These are phyloP conservation scores for Aplocera efformata DNA, from an alignment of 2,888 invertebrate species.

Conservation along the genomic window DNA sequence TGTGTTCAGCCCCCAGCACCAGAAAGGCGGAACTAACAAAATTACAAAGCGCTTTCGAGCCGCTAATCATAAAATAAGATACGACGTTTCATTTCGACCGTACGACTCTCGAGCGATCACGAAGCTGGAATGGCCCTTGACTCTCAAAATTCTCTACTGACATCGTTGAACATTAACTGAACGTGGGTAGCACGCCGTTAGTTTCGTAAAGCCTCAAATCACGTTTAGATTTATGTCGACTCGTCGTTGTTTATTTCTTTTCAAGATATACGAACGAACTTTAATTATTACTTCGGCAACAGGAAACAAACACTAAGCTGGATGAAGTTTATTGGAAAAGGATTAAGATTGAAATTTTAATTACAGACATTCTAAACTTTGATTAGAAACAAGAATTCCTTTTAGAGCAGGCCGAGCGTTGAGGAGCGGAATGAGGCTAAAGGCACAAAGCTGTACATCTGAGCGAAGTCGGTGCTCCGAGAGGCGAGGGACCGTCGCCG, in stretches of 20 bases:
- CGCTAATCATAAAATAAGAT: slow-evolving; percentile 81
- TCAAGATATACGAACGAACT: background rate
- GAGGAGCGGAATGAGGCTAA: slow-evolving; percentile 39
- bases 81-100: slow-evolving; percentile 81
- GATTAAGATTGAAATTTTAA: slow-evolving; percentile 40
- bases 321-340: slow-evolving; percentile 18
- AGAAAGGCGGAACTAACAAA: slow-evolving; percentile 81
- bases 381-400: slow-evolving; percentile 42
- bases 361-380: slow-evolving; percentile 40
- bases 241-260: slow-evolving; percentile 10
- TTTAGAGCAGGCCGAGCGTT: slow-evolving; percentile 32
- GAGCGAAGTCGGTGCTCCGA: slow-evolving; percentile 31
- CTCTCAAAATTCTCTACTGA: slow-evolving; percentile 77
- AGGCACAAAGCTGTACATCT: slow-evolving; percentile 43
- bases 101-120: slow-evolving; percentile 78
- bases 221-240: slow-evolving; percentile 52
- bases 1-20: slow-evolving; percentile 78
- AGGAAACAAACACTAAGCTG: slow-evolving; percentile 9
- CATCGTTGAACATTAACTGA: slow-evolving; percentile 68
- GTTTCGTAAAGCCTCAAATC: slow-evolving; percentile 57
- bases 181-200: slow-evolving; percentile 51
- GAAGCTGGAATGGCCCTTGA: slow-evolving; percentile 78
- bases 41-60: slow-evolving; percentile 81
- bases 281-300: slow-evolving; percentile 17
- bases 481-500: slow-evolving; percentile 26